Base-by-base conservation (phyloP, 2,113 vertebrate species). In the Meriones unguiculatus region DNA sequence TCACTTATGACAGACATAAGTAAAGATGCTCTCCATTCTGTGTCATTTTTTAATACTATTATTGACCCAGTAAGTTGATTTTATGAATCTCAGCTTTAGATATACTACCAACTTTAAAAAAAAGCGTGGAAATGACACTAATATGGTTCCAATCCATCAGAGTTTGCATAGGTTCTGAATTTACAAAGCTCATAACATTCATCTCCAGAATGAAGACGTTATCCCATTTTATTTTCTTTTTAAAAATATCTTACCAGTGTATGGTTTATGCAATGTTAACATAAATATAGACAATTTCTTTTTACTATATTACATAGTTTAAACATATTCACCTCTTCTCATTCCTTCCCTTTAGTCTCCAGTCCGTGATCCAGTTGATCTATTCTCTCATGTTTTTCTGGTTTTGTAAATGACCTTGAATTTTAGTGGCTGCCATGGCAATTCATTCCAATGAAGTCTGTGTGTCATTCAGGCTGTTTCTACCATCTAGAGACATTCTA, bases 141-240 rank as follows among this genome's bases (percentile, higher is more conserved):
- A 91, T 1, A 17, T 17, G 25, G 11, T 38, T 81, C 22, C 32
- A 52, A n/a, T 30, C 65, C 1, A 5, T 28, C 11, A 59, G 8
- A 57, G 54, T 50, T 50, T 22, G n/a, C 41, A 46, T 41, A 17
- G 1, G 2, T 20, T 67, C 38, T 75, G 59, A 20, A 8, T 18
- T 46, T 69, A 75, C 20, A 28, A 30, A 13, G 2, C 7, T 35
- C 15, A 5, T 0, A 3, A 3, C 4, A 30, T 32, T 70, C 41
- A 10, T 69, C 76, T 80, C 15, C 15, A 17, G n/a, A 1, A 3
- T 15, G 22, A 18, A 86, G 18, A 41, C 11, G 20, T 32, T 3
- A 65, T 4, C 28, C 6, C 35, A 9, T 30, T 52, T 87, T 70
- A 3, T 22, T 72, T 57, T 87, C 3, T 35, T 72, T 72, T n/a